phyloP scores from a whole-genome alignment of 2,797 vertebrate genomes.

The Phalloptychus januarius region DNA sequence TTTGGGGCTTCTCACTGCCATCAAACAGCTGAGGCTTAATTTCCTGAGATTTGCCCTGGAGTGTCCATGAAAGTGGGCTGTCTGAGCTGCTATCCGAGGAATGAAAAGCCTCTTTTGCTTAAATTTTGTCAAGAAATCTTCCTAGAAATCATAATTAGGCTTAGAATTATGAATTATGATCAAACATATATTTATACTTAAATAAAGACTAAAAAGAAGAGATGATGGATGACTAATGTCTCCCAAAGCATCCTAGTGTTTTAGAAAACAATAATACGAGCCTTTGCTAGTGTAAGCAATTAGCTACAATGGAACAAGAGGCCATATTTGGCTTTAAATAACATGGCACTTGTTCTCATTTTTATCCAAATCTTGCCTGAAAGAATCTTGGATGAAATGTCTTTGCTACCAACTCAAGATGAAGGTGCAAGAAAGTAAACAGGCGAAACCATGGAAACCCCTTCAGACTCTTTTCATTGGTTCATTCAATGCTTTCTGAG shows the following conservation, averaged over 20 bases:
- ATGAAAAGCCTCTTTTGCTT: conserved; percentile 24
- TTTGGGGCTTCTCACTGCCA: conserved; percentile 68
- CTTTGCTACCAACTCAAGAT: background rate
- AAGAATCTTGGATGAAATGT: background rate
- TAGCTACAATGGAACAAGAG: background rate
- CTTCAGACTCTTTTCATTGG: background rate
- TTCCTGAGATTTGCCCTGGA: conserved; percentile 68
- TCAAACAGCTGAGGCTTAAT: conserved; percentile 76
- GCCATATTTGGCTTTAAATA: background rate
- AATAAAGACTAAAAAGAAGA: background rate
- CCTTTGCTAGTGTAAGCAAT: background rate
- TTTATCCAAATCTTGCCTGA: background rate
- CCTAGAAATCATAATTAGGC: conserved; percentile 1
- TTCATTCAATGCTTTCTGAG: background rate
- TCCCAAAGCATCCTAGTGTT: background rate
- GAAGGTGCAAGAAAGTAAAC: background rate
- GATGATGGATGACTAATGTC: background rate
- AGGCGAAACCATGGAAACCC: background rate
- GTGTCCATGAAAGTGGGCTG: conserved; percentile 70
- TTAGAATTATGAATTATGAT: background rate
- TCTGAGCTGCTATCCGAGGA: conserved; percentile 57
- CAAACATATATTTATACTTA: background rate
- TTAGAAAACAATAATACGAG: background rate
- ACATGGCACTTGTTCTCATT: too few relatives aligned
- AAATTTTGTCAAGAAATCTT: conserved; percentile 9